These are phyloP conservation scores for Apis laboriosa DNA, from an alignment of 1,140 invertebrate species.

Conservation along the genomic window DNA sequence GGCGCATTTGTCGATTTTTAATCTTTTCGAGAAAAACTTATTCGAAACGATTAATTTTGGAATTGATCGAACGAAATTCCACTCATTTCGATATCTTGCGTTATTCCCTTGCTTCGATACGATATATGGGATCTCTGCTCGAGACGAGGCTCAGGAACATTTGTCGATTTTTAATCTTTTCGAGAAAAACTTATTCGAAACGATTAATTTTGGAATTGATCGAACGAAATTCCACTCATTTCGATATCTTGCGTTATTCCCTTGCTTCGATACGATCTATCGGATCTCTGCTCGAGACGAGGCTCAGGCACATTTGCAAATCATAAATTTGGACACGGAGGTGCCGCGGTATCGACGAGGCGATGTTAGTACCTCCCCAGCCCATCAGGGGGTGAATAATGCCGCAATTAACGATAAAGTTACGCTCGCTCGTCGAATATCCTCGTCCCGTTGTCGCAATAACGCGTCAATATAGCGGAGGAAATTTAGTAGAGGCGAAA, in stretches of 20 bases:
- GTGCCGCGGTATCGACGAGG: background rate
- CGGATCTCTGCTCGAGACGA: too few relatives aligned
- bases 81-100: background rate
- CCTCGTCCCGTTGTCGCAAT: background rate
- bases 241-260: background rate
- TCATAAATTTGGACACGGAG: background rate
- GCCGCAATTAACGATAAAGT: conserved; percentile 28
- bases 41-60: too few relatives aligned
- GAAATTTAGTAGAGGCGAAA: conserved; percentile 18
- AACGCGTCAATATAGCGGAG: conserved; percentile 1
- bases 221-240: background rate
- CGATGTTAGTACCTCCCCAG: background rate
- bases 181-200: too few relatives aligned
- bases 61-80: background rate
- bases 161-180: too few relatives aligned
- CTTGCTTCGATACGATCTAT: background rate
- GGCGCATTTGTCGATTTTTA: too few relatives aligned
- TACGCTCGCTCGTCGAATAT: background rate
- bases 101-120: background rate
- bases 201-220: too few relatives aligned
- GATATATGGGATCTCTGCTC: background rate
- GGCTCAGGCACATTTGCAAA: background rate
- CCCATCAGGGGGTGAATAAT: conserved; percentile 3
- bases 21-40: too few relatives aligned
- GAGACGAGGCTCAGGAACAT: background rate